These are phyloP conservation scores for Pachymerium ferrugineum DNA, from an alignment of 2,888 invertebrate species.

Conservation along the genomic window DNA sequence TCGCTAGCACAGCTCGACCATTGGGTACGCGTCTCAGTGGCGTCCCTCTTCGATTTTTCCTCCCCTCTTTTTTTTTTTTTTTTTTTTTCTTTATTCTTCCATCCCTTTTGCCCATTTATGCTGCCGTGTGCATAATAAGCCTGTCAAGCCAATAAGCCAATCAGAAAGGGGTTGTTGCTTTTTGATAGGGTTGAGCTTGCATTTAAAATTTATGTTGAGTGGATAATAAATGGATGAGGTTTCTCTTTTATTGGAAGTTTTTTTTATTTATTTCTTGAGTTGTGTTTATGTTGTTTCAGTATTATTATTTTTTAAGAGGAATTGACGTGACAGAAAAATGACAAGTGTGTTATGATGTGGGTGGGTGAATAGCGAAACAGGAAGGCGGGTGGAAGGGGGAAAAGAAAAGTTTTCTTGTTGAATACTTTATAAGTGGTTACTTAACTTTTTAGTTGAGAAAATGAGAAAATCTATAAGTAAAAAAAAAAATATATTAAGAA, in stretches of 20 bases:
- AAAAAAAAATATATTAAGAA: too few relatives aligned
- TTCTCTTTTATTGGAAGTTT: background rate
- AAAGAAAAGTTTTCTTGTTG: too few relatives aligned
- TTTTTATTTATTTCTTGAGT: background rate
- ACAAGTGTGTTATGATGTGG: background rate
- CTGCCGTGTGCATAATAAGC: constrained; percentile 18
- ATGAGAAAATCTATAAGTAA: background rate
- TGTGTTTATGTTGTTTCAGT: background rate
- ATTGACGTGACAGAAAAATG: constrained; percentile 23
- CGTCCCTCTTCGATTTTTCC: constrained; percentile 5
- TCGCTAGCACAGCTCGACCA: background rate
- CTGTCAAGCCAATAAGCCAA: too few relatives aligned
- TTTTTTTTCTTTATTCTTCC: too few relatives aligned
- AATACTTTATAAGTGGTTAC: background rate
- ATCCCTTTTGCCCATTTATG: background rate
- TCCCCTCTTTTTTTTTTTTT: too few relatives aligned
- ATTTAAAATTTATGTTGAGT: background rate
- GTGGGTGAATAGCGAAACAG: background rate
- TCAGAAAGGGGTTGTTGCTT: background rate
- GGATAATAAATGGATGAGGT: background rate
- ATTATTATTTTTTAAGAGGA: constrained; percentile 15
- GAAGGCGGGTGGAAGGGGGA: background rate
- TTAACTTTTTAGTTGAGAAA: background rate
- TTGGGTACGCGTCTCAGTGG: background rate
- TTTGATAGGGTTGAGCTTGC: constrained; percentile 14